These are phyloP conservation scores for Callaeas wilsoni DNA, from an alignment of 2,113 vertebrate genomes.

Conservation along the genomic window DNA sequence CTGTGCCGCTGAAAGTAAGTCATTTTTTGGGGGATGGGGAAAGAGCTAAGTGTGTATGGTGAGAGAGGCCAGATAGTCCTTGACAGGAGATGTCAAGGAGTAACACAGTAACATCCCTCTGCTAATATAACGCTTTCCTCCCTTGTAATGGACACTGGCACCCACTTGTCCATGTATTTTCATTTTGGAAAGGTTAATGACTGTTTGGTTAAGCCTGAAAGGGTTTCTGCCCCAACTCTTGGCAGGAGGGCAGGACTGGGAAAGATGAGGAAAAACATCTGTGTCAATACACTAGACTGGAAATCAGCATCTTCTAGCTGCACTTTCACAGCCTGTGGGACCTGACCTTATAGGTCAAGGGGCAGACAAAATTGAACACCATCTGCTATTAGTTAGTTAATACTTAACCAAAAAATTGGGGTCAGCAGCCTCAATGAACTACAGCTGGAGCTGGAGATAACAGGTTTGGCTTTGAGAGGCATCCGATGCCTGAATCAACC, in stretches of 20 bases:
- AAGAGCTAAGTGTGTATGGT: neutral
- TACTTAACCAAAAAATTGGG: neutral
- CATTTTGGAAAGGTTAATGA: neutral
- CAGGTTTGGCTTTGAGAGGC: fast-evolving
- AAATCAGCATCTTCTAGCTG: neutral
- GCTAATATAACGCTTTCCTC: neutral
- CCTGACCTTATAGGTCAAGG: neutral
- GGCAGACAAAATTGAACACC: neutral
- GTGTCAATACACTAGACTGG: neutral
- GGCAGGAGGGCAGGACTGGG: neutral
- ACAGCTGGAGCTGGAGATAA: neutral
- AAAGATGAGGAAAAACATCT: neutral
- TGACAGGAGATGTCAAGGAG: neutral
- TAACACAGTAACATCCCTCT: too few species aligned
- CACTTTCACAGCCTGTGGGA: neutral
- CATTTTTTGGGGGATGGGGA: neutral
- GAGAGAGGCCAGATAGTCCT: neutral
- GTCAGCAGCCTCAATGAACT: neutral
- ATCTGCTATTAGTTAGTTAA: neutral
- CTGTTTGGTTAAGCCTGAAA: neutral
- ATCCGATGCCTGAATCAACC: neutral
- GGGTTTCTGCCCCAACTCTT: neutral
- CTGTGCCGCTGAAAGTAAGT: neutral
- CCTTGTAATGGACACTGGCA: neutral
- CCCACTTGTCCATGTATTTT: neutral